Percentiles rank a stretch among this genome's conserved stretches.
phyloP scores from a whole-genome alignment of 1,140 invertebrate species.

The Cheumatopsyche charites region DNA sequence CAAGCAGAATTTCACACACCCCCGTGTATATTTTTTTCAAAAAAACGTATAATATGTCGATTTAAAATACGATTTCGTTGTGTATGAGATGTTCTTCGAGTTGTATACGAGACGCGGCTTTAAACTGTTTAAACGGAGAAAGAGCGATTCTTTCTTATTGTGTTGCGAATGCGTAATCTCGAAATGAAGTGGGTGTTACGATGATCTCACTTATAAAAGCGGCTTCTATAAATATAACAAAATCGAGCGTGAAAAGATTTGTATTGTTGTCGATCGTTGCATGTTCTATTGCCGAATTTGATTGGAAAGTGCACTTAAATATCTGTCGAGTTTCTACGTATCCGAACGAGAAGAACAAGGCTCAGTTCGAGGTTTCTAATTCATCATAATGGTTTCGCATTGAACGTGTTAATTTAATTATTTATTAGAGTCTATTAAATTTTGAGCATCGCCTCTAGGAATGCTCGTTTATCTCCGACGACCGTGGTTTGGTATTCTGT shows the following conservation, averaged over 20 bases:
- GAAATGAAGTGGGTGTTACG: constrained; percentile 4
- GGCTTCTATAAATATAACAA: constrained; percentile 4
- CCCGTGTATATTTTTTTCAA: too few relatives aligned
- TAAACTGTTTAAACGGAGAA: not conserved
- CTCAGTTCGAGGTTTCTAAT: constrained; percentile 11
- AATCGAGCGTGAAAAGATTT: not conserved
- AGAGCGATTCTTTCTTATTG: not conserved
- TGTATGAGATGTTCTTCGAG: too few relatives aligned
- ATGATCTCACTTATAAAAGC: constrained; percentile 18
- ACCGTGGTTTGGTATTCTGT: not conserved
- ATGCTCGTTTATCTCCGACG: not conserved
- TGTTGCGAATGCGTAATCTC: constrained; percentile 15
- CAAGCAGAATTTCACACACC: too few relatives aligned
- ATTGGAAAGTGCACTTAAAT: too few relatives aligned
- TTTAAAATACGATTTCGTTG: too few relatives aligned
- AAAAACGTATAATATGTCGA: too few relatives aligned
- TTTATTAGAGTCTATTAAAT: not conserved
- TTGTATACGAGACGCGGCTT: too few relatives aligned
- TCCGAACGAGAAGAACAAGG: not conserved
- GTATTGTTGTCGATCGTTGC: too few relatives aligned
- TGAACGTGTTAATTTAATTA: not conserved
- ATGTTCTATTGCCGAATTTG: too few relatives aligned
- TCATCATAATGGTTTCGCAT: not conserved
- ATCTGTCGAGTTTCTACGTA: too few relatives aligned
- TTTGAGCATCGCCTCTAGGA: not conserved